A percentile compares a stretch with the other conserved stretches of the same genome.
Conservation (phyloP, 2,888 invertebrate genomes). For the Mactromeris polynyma region DNA sequence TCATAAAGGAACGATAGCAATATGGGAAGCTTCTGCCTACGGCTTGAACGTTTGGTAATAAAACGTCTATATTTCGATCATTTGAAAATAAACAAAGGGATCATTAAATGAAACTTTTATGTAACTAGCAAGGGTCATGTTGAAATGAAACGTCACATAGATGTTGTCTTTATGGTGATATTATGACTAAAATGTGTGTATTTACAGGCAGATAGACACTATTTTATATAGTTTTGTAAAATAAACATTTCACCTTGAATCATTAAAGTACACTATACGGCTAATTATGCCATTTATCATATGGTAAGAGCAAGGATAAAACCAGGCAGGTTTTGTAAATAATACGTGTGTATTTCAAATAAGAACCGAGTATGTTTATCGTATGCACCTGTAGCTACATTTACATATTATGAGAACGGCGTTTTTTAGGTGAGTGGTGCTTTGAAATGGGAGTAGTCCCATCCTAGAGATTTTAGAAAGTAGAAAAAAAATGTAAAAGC, state of each 20-base stretch:
- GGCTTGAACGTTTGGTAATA: slow-evolving; percentile 53
- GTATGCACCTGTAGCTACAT: background rate
- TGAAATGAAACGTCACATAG: slow-evolving; percentile 65
- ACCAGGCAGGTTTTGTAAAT: background rate
- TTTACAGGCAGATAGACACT: slow-evolving; percentile 55
- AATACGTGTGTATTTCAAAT: background rate
- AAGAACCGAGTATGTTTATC: background rate
- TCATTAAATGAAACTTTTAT: slow-evolving; percentile 64
- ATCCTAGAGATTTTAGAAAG: too few relatives aligned
- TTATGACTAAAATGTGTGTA: slow-evolving; percentile 58
- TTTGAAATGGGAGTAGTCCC: too few relatives aligned
- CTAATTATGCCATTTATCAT: slow-evolving; percentile 61
- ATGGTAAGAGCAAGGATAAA: background rate
- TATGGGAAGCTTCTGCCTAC: slow-evolving; percentile 39
- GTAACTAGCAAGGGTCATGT: slow-evolving; percentile 48
- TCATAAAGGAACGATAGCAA: slow-evolving; percentile 51
- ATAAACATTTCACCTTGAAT: slow-evolving; percentile 62
- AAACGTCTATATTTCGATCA: slow-evolving; percentile 70
- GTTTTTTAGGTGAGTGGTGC: too few relatives aligned
- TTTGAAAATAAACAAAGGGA: slow-evolving; percentile 68
- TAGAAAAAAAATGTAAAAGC: too few relatives aligned
- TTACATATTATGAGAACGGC: background rate
- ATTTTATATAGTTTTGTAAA: slow-evolving; percentile 58
- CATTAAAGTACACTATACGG: slow-evolving; percentile 55
- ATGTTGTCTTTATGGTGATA: slow-evolving; percentile 59